Conservation (phyloP, 2,113 vertebrate species). For the Galemys pyrenaicus region DNA sequence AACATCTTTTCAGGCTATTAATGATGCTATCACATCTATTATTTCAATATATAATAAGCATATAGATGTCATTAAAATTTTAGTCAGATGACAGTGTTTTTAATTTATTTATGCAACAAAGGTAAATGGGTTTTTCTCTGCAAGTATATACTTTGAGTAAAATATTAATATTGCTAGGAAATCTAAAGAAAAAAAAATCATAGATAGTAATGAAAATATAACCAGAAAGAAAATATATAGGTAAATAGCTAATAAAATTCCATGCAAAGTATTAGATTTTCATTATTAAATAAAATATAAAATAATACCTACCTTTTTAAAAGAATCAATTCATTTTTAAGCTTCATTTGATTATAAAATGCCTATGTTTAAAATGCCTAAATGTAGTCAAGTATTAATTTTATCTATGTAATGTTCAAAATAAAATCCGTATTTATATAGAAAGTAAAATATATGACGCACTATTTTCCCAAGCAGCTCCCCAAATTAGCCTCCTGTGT, state of each 20-base stretch:
- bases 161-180: background rate
- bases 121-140: background rate
- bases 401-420: background rate
- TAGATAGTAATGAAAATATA: background rate
- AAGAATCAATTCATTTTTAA: background rate
- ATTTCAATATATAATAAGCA: background rate
- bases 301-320: constrained; percentile 8
- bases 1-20: background rate
- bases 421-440: background rate
- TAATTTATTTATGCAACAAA: background rate
- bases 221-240: background rate
- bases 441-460: background rate
- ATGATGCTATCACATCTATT: background rate
- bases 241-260: background rate
- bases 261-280: background rate
- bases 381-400: background rate
- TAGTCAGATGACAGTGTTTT: background rate
- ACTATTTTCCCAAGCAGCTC: background rate
- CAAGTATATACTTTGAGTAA: background rate
- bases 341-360: background rate
- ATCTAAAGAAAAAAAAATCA: background rate
- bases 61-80: background rate
- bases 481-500: background rate
- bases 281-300: background rate
- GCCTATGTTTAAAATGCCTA: background rate